phyloP scores from a whole-genome alignment of 2,888 invertebrate species.

The Elaeidobius kamerunicus region DNA sequence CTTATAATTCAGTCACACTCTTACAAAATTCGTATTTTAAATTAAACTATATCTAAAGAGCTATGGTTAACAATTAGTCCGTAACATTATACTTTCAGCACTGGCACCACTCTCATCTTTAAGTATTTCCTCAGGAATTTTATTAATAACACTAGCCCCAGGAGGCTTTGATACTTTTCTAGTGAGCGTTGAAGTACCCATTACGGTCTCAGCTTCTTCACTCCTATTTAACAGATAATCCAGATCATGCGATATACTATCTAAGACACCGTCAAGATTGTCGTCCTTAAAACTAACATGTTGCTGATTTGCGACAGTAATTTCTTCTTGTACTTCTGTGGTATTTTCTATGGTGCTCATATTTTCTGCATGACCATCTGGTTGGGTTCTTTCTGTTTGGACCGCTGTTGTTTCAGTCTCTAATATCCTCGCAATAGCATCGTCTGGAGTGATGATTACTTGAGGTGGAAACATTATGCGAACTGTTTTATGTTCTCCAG shows the following conservation, averaged over 20 bases:
- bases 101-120: conserved; percentile 27
- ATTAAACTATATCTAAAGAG: neutral
- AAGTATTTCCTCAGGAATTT: conserved; percentile 41
- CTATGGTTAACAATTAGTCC: conserved; percentile 38
- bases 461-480: conserved; percentile 34
- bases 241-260: conserved; percentile 77
- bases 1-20: too few species aligned
- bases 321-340: neutral
- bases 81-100: conserved; percentile 34
- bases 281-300: conserved; percentile 6
- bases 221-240: conserved; percentile 74
- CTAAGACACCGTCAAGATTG: conserved; percentile 62
- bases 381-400: conserved; percentile 39
- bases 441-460: conserved; percentile 39
- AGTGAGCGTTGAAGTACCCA: conserved; percentile 27
- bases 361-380: conserved; percentile 42
- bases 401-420: conserved; percentile 29
- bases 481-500: conserved; percentile 30
- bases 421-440: conserved; percentile 35
- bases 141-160: conserved; percentile 40
- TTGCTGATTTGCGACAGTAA: conserved; percentile 6
- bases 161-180: conserved; percentile 41
- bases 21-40: neutral
- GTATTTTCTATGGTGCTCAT: conserved; percentile 22
- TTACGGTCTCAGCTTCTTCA: conserved; percentile 33